Evolutionary conservation across 2,113 vertebrate species (phyloP).

Genomic region (Triplophysa rosa): DNA sequence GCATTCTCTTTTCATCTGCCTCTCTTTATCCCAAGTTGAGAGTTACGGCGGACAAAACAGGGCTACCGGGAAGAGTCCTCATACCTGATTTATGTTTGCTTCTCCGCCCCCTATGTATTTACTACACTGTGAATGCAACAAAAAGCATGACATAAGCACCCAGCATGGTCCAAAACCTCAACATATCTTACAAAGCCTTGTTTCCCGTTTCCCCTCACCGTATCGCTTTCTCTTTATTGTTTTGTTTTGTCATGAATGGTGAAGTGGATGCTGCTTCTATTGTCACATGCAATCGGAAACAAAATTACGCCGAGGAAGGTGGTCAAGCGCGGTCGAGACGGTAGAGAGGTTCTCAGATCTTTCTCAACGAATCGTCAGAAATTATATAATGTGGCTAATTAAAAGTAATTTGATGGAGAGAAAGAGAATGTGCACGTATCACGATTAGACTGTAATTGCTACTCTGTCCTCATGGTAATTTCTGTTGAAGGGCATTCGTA

Average conservation of each 20-base stretch:
- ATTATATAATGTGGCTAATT: slow-evolving; percentile 27
- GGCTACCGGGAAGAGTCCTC: slow-evolving; percentile 36
- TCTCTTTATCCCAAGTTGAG: slow-evolving; percentile 10
- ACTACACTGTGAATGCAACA: slow-evolving; percentile 27
- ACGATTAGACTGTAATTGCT: slow-evolving; percentile 38
- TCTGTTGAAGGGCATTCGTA: slow-evolving; percentile 27
- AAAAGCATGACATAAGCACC: slow-evolving; percentile 40
- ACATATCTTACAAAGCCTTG: slow-evolving; percentile 23
- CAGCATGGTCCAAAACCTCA: slow-evolving; percentile 34
- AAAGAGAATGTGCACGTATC: slow-evolving; percentile 34
- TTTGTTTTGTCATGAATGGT: slow-evolving; percentile 13
- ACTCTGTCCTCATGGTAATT: slow-evolving; percentile 4
- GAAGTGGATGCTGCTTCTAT: slow-evolving; percentile 20
- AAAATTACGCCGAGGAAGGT: slow-evolving; percentile 19
- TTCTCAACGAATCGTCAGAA: not conserved
- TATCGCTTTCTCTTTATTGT: not conserved
- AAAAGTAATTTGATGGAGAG: slow-evolving; percentile 27
- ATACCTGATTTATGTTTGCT: slow-evolving; percentile 50
- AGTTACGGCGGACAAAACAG: slow-evolving; percentile 40
- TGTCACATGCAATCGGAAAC: slow-evolving; percentile 30
- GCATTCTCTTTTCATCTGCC: not conserved
- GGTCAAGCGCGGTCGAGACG: not conserved
- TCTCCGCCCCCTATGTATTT: slow-evolving; percentile 32
- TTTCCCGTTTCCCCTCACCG: not conserved
- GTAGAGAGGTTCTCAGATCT: not conserved